Evolutionary conservation across 2,888 invertebrate genomes (phyloP).

Genomic region (Tipula confusa): DNA sequence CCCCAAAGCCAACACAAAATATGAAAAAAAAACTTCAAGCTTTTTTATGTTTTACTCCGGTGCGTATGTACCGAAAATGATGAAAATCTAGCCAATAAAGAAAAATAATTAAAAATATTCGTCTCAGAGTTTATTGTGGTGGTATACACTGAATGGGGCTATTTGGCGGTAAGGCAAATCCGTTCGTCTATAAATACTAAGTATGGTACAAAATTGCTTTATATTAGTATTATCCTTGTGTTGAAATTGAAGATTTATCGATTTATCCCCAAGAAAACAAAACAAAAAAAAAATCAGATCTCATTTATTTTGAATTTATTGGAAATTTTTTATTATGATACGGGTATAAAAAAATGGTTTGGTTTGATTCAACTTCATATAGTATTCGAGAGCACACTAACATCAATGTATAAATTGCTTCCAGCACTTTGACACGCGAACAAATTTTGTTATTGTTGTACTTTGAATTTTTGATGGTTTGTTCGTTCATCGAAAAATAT

Average conservation of each 20-base stretch:
- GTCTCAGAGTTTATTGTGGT: not conserved
- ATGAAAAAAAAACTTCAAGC: not conserved
- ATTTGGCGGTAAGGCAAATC: not conserved
- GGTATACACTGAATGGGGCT: not conserved
- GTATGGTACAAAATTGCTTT: not conserved
- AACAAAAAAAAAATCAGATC: not conserved
- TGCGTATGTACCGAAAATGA: not conserved
- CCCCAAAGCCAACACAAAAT: not conserved
- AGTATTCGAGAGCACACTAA: not conserved
- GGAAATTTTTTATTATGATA: not conserved
- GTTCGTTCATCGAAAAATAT: not conserved
- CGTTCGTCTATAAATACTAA: too few relatives aligned
- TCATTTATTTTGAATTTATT: slow-evolving; percentile 25
- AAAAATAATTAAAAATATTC: slow-evolving; percentile 4
- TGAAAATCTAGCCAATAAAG: slow-evolving; percentile 12
- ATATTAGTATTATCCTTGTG: not conserved
- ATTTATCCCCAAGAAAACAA: not conserved
- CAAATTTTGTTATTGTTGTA: not conserved
- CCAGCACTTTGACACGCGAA: slow-evolving; percentile 6
- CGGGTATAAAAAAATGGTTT: not conserved
- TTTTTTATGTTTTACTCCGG: not conserved
- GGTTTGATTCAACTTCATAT: not conserved
- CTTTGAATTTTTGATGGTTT: not conserved
- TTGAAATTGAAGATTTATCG: slow-evolving; percentile 20
- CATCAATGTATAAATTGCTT: not conserved